phyloP scores from a whole-genome alignment of 1,140 invertebrate genomes.

The Pemphigus obesinymphae region DNA sequence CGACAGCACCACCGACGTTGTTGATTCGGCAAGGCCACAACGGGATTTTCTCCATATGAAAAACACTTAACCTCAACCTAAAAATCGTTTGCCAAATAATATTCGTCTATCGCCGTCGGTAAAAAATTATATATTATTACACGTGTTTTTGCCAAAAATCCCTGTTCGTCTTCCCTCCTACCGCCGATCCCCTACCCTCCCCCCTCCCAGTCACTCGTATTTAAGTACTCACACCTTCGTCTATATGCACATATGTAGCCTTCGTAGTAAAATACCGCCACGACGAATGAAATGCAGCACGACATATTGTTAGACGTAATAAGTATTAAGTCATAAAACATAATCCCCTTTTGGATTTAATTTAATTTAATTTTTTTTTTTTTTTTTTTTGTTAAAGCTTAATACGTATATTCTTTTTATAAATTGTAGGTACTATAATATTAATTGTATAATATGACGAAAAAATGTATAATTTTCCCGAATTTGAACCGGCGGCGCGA shows the following conservation, averaged over 20 bases:
- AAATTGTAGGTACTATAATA: no score
- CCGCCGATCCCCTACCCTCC: no score
- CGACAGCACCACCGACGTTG: background rate
- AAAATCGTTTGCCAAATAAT: slow-evolving; percentile 24
- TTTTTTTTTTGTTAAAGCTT: no score
- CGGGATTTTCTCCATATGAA: background rate
- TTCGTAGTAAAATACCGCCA: background rate
- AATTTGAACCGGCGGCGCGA: no score
- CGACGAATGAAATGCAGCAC: no score
- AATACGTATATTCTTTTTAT: no score
- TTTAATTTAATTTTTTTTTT: no score
- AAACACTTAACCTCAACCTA: slow-evolving; percentile 18
- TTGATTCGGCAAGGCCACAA: background rate
- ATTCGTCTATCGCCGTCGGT: background rate
- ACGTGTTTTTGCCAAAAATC: background rate
- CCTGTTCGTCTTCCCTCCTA: background rate
- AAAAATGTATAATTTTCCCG: no score
- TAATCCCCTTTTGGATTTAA: no score
- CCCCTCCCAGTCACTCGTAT: no score
- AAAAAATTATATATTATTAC: background rate
- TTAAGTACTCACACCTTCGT: background rate
- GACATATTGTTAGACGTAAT: background rate
- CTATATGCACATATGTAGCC: background rate
- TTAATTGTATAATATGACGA: no score
- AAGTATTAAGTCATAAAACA: no score